Base-by-base conservation (phyloP, 2,888 invertebrate species). In the Brachypalpus laphriformis region DNA sequence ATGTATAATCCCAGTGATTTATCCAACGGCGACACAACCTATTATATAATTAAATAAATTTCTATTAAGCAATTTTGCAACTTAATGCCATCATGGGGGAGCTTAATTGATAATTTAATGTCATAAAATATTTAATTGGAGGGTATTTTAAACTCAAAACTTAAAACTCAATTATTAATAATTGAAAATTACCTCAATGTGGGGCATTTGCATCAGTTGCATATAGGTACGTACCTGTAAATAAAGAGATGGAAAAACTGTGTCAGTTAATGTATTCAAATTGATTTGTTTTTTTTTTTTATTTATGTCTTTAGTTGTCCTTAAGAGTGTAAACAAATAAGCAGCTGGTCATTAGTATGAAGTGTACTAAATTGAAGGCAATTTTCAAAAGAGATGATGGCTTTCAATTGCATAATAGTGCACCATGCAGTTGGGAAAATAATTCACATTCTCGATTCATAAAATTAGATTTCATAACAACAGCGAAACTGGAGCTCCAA, bases 51-150 rank as follows among this genome's bases (percentile, higher is more conserved):
- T 54, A 31, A 54, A 51, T 34, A 59, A 56, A 3, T 40, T 37
- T 45, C 22, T 3, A 56, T 37, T 25, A 47, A 37, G 40, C 18
- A 20, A 28, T 45, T n/a, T 9, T 11, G 9, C 20, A 34, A 51
- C 11, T 68, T 31, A 59, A 76, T 59, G 14, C 45, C 51, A 9
- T 59, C 28, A 61, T 42, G 16, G n/a, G 20, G n/a, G n/a, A 34
- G 61, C 34, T 42, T 34, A 70, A 45, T 70, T 70, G 34, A 70
- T 45, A n/a, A 8, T 42, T 61, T 45, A 70, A 77, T 77, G 57
- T 37, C 9, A 1, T 34, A 51, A 42, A 68, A 68, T 51, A 40
- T 59, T 76, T 31, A 42, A 68, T 14, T 51, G 40, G 42, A 14
- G 31, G 6, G 59, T 45, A 45, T 74, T 65, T 47, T n/a, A n/a